Evolutionary conservation across 2,113 vertebrate genomes (phyloP), one percentile per base, ranked within the genome.

Genomic region (Ibidorhyncha struthersii): DNA sequence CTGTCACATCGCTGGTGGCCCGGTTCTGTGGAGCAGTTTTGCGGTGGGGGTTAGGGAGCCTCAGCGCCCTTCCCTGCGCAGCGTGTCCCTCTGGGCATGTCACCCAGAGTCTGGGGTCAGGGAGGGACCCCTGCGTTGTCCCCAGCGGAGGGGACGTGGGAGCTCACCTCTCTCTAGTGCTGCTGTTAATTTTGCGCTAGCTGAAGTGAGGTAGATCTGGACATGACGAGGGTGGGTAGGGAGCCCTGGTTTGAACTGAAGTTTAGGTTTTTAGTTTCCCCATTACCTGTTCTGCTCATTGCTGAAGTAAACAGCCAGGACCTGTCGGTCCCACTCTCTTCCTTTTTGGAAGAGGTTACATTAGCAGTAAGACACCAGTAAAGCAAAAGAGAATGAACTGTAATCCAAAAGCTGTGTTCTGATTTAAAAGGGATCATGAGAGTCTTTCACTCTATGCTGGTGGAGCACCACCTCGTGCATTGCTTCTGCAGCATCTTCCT

Each of bases 1-100:
- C 62, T 86, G 52, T 89, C 0, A 0, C 77, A 3, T 36, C 0
- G 1, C 86, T 86, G 76, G 86, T 59, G 89, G 89, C 76, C 89
- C 50, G 0, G 6, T 56, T 41, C 27, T 62, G 45, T 14, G 36
- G 43, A 29, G 47, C 32, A 14, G 26, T 52, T 53, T 9, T 91
- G 62, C 0, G 0, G 7, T 61, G 50, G 5, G 66, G 40, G 19
- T 61, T 21, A 5, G 12, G 2, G 6, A 41, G 29, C 23, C 4
- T 9, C 45, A 30, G 40, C 2, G 2, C 27, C 23, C 8, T 92
- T 34, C 10, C 34, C n/a, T 10, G 5, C 38, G 3, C 0, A 1
- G 19, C 0, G 0, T 4, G 8, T 83, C 55, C n/a, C 4, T 5
- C 50, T 2, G 2, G 22, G n/a, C 49, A 34, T 30, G 40, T 25